Base-by-base conservation (phyloP, 2,888 invertebrate genomes). In the Leptinotarsa juncta region DNA sequence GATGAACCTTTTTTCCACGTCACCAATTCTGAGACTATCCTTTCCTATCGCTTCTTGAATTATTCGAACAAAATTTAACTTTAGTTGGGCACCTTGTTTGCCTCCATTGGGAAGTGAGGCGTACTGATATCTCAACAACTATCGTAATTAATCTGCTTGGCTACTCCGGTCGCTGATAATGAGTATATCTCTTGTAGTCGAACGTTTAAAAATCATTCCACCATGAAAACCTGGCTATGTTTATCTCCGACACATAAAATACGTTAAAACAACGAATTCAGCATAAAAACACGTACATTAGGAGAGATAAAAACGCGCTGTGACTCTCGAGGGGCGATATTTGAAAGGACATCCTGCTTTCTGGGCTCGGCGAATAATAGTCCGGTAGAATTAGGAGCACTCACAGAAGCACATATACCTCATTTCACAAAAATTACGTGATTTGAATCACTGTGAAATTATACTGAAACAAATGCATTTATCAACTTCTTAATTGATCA, bases 221-320 rank as follows among this genome's bases (percentile, higher is more conserved):
- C 20, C 62, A 42, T 62, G 62, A 62, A 62, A 62, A 62, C 62
- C 62, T 32, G 62, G 32, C 62, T 42, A 7, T 62, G n/a, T 62
- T 62, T 62, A 62, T 62, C 62, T 62, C 32, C 62, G 7, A 42
- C 32, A 62, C 62, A 62, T 62, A 62, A 62, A 62, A 32, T 62
- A 62, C 62, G 42, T 62, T 62, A 26, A 62, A 62, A 62, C 62
- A 62, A 62, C 42, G 62, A 62, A 62, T 62, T 62, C 62, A 62
- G 62, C 62, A 62, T 62, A 62, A 62, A 62, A 62, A 62, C 62
- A 62, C 62, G 42, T 62, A 62, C 62, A 62, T 62, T 62, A 62
- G 62, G 32, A 15, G 62, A 62, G 62, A 62, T 62, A 62, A 62
- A 62, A 62, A 62, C 62, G 62, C n/a, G 62, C 18, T 62, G 42